Conservation (phyloP, 2,797 vertebrate species). For the Artibeus lituratus region DNA sequence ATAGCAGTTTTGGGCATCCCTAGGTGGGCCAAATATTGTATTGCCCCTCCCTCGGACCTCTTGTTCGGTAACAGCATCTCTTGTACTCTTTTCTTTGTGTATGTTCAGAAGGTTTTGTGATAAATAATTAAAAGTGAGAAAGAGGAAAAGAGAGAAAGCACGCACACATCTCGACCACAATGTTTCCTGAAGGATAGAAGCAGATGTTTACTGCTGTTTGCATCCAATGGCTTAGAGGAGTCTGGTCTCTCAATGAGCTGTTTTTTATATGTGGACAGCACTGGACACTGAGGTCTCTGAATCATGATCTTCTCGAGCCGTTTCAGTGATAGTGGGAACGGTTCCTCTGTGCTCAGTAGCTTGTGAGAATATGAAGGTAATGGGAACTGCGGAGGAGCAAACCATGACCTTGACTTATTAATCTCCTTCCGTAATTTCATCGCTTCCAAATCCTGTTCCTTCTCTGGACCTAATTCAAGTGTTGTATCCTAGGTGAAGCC, state of each 20-base stretch:
- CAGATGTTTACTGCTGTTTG: background rate
- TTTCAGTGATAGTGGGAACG: background rate
- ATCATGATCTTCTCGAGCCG: background rate
- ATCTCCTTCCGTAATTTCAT: background rate
- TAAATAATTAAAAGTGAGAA: background rate
- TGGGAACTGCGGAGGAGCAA: background rate
- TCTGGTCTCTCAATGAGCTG: background rate
- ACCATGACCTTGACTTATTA: background rate
- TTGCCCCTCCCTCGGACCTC: too few species aligned
- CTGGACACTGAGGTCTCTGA: background rate
- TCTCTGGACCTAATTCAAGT: background rate
- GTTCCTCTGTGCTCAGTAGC: background rate
- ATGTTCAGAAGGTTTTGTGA: conserved; percentile 25
- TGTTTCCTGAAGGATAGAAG: background rate
- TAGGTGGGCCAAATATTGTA: too few species aligned
- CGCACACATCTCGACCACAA: background rate
- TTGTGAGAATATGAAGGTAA: background rate
- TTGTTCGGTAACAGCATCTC: too few species aligned
- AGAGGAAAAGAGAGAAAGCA: background rate
- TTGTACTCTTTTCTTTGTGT: background rate
- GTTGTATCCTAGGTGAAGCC: background rate
- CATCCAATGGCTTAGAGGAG: background rate
- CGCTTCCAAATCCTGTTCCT: background rate
- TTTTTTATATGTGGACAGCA: background rate
- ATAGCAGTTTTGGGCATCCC: too few species aligned